Percentiles rank a stretch among this genome's conserved stretches.
These are phyloP conservation scores for Geopemphigus sp. DNA, from an alignment of 1,140 invertebrate genomes.

Conservation along the genomic window DNA sequence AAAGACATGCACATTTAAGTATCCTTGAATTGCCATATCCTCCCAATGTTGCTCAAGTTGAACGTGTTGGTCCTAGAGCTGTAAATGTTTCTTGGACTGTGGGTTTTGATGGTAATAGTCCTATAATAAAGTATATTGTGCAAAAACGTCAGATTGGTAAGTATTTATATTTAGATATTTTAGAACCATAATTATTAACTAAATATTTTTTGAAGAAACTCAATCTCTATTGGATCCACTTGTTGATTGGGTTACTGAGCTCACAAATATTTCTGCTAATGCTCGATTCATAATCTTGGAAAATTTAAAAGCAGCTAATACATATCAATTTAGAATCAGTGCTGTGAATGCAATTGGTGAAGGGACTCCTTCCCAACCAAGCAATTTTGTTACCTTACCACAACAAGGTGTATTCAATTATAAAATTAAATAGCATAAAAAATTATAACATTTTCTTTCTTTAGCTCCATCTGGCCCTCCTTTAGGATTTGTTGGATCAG, in stretches of 20 bases:
- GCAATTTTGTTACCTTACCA: constrained; percentile 81
- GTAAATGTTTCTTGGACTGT: constrained; percentile 93
- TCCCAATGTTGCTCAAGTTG: constrained; percentile 80
- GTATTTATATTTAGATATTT: neutral
- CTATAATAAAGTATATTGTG: constrained; percentile 88
- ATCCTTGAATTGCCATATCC: constrained; percentile 93
- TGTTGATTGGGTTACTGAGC: constrained; percentile 83
- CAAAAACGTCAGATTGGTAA: constrained; percentile 76
- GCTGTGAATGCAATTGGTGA: constrained; percentile 95
- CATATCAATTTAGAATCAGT: constrained; percentile 93
- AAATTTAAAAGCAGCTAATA: constrained; percentile 87
- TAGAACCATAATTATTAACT: neutral
- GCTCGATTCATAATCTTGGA: constrained; percentile 76
- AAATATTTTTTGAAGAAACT: constrained; percentile 33
- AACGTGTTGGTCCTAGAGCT: constrained; percentile 62
- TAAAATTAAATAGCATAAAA: neutral
- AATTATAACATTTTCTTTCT: constrained; percentile 16
- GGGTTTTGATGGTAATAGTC: constrained; percentile 95
- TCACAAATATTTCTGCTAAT: constrained; percentile 79
- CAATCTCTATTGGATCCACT: constrained; percentile 65
- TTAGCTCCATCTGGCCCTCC: constrained; percentile 86
- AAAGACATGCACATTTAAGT: constrained; percentile 74
- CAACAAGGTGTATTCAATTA: constrained; percentile 75
- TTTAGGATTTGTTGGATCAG: constrained; percentile 84
- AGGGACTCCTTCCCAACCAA: constrained; percentile 83